Percentiles rank a stretch among this genome's conserved stretches.
Evolutionary conservation across 1,140 invertebrate genomes (phyloP).

Genomic region (Bombus waltoni): DNA sequence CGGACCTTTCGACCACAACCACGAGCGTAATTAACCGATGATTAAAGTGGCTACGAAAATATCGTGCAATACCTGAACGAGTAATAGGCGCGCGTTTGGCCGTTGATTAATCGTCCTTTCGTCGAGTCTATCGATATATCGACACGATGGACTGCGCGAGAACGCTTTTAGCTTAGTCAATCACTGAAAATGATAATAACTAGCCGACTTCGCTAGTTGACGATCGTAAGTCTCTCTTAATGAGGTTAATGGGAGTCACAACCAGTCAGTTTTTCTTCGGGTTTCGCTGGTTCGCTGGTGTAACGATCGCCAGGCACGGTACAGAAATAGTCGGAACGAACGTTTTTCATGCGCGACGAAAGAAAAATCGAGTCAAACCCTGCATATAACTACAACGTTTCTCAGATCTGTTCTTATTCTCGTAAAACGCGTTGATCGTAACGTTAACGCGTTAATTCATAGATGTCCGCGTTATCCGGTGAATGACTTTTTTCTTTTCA

Average conservation of each 20-base stretch:
- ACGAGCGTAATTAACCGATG: not conserved
- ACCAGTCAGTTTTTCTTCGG: constrained; percentile 55
- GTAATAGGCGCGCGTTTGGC: not conserved
- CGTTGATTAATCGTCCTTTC: constrained; percentile 8
- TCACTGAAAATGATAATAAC: constrained; percentile 56
- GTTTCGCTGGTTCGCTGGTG: constrained; percentile 40
- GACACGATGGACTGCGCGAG: not conserved
- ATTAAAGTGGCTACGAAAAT: not conserved
- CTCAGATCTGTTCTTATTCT: not conserved
- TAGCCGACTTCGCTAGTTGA: not conserved
- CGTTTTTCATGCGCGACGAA: no score
- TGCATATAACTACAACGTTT: not conserved
- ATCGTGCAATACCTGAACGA: not conserved
- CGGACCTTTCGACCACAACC: not conserved
- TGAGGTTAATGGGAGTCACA: constrained; percentile 60
- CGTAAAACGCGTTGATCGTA: not conserved
- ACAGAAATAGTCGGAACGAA: not conserved
- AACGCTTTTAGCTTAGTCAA: not conserved
- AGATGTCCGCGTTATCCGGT: not conserved
- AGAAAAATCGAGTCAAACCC: not conserved
- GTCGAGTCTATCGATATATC: constrained; percentile 3
- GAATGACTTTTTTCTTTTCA: no score
- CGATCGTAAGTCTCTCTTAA: constrained; percentile 58
- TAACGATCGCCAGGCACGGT: not conserved
- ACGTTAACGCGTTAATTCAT: no score